Evolutionary conservation across 2,888 invertebrate species (phyloP), one percentile per base, ranked within the genome.

Genomic region (Chromoteleia sp.): DNA sequence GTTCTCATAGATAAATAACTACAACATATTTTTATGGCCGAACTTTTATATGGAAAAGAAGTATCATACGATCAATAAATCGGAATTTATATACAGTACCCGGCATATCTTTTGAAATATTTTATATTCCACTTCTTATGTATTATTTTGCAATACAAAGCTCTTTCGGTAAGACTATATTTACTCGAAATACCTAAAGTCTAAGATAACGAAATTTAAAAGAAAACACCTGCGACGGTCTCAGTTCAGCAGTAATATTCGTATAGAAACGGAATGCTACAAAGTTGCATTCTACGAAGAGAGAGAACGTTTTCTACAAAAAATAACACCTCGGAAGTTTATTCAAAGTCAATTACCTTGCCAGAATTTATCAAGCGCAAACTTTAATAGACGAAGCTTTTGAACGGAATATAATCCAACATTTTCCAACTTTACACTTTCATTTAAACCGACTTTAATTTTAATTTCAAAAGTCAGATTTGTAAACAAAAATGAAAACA

Each of bases 281-380:
- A 54, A 68, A 68, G 67, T 68, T 68, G 45, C 68, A 68, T 68
- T 68, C 43, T 68, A 33, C 39, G 14, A 14, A 0, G 58, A 36
- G 54, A 67, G 56, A 58, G 36, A 68, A 17, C 33, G 54, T 54
- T 68, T 54, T 41, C 29, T 30, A 43, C 25, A 68, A 67, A 65
- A 54, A 68, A 68, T 68, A 74, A 74, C 54, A 12, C 36, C 43
- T 63, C 56, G 15, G 19, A 63, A 56, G 74, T 56, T 74, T 63
- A 63, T 63, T 63, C 63, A 74, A 48, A 63, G 73, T 74, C 56
- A 74, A 54, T 63, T 63, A 63, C 63, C 54, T 74, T 36, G 14
- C 15, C 15, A 19, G 39, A 36, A 63, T 63, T 54, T 54, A 63
- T 61, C 19, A 43, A 36, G 7, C 58, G 33, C 45, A 19, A n/a